A percentile compares a stretch with the other conserved stretches of the same genome.
These are phyloP conservation scores for Caenorhabditis elegans DNA, from an alignment of 1,140 invertebrate species.

Conservation along the genomic window WBcel235 BX284603.4:3424001-3424500, in stretches of 20 bases:
- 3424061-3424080: constrained; percentile 21
- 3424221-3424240: constrained; percentile 49
- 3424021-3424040: constrained; percentile 38
- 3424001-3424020: too few relatives aligned
- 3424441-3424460: too few relatives aligned
- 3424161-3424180: constrained; percentile 12
- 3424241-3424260: constrained; percentile 48
- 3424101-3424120: constrained; percentile 12
- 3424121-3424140: not conserved
- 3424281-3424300: not conserved
- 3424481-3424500: too few relatives aligned
- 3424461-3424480: too few relatives aligned
- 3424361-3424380: too few relatives aligned
- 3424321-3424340: too few relatives aligned
- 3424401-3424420: too few relatives aligned
- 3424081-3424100: constrained; percentile 32
- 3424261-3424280: constrained; percentile 43
- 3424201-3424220: constrained; percentile 51
- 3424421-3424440: too few relatives aligned
- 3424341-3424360: too few relatives aligned
- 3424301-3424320: too few relatives aligned
- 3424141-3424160: not conserved
- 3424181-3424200: constrained; percentile 2
- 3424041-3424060: not conserved
- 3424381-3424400: too few relatives aligned